These are phyloP conservation scores for Synanthedon formicaeformis DNA, from an alignment of 2,888 invertebrate species.

Conservation along the genomic window DNA sequence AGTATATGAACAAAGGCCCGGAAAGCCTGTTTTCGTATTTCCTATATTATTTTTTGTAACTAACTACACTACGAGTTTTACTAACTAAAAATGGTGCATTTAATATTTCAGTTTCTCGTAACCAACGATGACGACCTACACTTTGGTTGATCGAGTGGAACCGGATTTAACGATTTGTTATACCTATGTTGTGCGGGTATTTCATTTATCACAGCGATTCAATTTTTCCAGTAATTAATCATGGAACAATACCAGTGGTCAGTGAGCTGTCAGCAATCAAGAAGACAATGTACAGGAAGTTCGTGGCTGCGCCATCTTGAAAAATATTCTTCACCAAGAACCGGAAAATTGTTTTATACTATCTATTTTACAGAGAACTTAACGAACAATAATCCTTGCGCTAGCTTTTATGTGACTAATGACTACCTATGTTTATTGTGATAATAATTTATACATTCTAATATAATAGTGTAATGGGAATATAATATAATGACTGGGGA, in stretches of 20 bases:
- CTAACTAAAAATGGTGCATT: too few species aligned
- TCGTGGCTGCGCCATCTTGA: background rate
- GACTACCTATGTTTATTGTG: too few species aligned
- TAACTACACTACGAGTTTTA: too few species aligned
- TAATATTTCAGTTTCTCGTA: background rate
- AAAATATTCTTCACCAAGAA: background rate
- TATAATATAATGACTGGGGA: too few species aligned
- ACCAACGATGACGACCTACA: constrained; percentile 12
- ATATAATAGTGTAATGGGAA: too few species aligned
- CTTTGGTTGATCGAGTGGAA: constrained; percentile 15
- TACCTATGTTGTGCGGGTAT: constrained; percentile 34
- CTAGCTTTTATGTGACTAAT: too few species aligned
- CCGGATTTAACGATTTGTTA: constrained; percentile 26
- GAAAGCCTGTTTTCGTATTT: background rate
- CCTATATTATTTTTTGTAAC: background rate
- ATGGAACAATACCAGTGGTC: constrained; percentile 21
- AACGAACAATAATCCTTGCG: too few species aligned
- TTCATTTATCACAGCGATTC: constrained; percentile 43
- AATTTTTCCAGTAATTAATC: constrained; percentile 46
- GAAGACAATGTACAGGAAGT: background rate
- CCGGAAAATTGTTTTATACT: too few species aligned
- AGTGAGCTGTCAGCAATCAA: background rate
- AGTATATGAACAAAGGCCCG: background rate
- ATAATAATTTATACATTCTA: too few species aligned
- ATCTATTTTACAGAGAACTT: too few species aligned